Conservation (phyloP, 2,113 vertebrate genomes). For the Riparia riparia region DNA sequence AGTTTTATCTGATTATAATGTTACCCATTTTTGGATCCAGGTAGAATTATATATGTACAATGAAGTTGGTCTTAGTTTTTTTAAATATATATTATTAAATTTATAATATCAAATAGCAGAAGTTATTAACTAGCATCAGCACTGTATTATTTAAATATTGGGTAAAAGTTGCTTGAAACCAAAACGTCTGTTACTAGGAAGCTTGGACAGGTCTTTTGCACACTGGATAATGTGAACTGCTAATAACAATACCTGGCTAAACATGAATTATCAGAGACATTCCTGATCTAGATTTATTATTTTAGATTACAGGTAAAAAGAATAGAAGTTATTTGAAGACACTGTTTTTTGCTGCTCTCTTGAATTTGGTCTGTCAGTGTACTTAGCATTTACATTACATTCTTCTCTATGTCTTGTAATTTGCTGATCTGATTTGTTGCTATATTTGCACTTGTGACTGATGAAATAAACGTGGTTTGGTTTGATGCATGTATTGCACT, state of each 20-base stretch:
- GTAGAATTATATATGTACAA: not conserved
- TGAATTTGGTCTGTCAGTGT: slow-evolving; percentile 42
- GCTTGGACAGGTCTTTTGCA: slow-evolving; percentile 1
- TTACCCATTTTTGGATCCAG: not conserved
- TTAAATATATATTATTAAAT: slow-evolving; percentile 28
- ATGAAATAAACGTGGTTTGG: slow-evolving; percentile 75
- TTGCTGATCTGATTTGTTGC: slow-evolving; percentile 72
- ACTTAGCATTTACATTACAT: slow-evolving; percentile 65
- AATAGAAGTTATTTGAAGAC: slow-evolving; percentile 23
- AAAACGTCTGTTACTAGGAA: slow-evolving; percentile 18
- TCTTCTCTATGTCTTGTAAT: slow-evolving; percentile 62
- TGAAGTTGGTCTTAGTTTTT: slow-evolving; percentile 31
- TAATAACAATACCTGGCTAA: not conserved
- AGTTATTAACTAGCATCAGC: not conserved
- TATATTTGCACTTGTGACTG: slow-evolving; percentile 75
- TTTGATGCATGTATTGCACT: not conserved
- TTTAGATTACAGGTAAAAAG: slow-evolving; percentile 36
- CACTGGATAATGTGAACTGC: not conserved
- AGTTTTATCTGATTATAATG: not conserved
- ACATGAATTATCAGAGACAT: slow-evolving; percentile 18
- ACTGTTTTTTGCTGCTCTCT: slow-evolving; percentile 55
- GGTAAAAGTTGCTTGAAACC: slow-evolving; percentile 32
- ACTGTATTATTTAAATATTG: slow-evolving; percentile 52
- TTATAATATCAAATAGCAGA: slow-evolving; percentile 31
- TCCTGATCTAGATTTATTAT: slow-evolving; percentile 11